phyloP scores from a whole-genome alignment of 1,140 invertebrate species.

The Sarcophaga peregrina region DNA sequence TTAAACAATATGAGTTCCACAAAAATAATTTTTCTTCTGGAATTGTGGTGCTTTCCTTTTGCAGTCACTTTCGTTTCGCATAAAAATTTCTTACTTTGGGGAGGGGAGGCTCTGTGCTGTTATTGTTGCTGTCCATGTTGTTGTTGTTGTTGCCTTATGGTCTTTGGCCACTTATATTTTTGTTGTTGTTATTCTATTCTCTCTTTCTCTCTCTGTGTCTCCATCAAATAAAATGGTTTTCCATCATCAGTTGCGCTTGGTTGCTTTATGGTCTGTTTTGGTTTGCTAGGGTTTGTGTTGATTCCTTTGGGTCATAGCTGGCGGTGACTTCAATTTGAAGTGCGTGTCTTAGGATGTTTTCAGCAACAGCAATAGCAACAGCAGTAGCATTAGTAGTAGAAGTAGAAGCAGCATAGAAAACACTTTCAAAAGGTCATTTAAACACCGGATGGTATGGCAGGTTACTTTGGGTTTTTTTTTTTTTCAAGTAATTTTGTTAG shows the following conservation, averaged over 20 bases:
- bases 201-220: not conserved
- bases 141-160: not conserved
- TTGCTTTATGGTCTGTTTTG: not conserved
- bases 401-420: conserved; percentile 40
- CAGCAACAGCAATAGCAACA: not conserved
- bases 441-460: conserved; percentile 27
- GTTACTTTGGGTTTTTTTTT: not conserved
- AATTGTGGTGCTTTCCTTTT: not conserved
- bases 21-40: not conserved
- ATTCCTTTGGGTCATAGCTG: conserved; percentile 16
- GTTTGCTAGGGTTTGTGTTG: not conserved
- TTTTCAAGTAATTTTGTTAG: conserved; percentile 1
- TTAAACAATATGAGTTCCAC: not conserved
- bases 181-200: not conserved
- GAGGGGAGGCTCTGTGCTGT: not conserved
- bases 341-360: not conserved
- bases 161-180: conserved; percentile 1
- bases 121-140: not conserved
- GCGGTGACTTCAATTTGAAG: not conserved
- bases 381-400: conserved; percentile 37
- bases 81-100: too few relatives aligned
- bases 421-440: conserved; percentile 47
- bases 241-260: conserved; percentile 37
- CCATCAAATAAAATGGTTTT: conserved; percentile 19
- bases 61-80: not conserved